Conservation (phyloP, 2,797 vertebrate genomes). For the Syngnathus rostellatus region DNA sequence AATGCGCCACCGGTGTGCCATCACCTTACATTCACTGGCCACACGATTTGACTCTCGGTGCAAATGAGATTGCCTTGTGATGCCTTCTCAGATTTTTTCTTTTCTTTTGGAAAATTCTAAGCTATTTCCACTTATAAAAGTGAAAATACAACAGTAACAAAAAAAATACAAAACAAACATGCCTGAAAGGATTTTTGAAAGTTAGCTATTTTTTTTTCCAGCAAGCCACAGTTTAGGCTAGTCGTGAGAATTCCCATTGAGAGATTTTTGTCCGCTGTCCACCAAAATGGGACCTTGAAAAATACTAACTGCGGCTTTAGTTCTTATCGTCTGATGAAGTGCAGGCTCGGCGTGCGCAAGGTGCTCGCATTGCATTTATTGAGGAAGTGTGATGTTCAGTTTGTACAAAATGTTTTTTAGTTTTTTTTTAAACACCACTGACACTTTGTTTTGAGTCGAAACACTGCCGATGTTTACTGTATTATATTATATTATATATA, state of each 20-base stretch:
- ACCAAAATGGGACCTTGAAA: no score
- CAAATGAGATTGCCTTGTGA: background rate
- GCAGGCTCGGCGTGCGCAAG: background rate
- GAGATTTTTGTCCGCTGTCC: no score
- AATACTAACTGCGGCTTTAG: no score
- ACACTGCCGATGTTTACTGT: background rate
- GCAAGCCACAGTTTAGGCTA: background rate
- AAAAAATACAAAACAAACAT: no score
- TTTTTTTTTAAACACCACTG: background rate
- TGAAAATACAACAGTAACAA: no score
- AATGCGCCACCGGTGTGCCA: background rate
- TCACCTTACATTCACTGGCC: background rate
- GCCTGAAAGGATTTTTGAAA: background rate
- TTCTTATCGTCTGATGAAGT: background rate
- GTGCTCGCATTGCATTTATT: background rate
- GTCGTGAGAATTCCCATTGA: no score
- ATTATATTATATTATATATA: no score
- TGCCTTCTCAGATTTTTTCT: background rate
- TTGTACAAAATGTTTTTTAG: background rate
- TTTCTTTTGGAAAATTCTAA: background rate
- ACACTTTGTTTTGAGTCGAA: background rate
- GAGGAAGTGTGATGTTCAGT: background rate
- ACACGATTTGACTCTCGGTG: background rate
- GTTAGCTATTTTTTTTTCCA: background rate
- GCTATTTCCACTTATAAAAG: no score